Evolutionary conservation across 2,888 invertebrate genomes (phyloP), one percentile per base, ranked within the genome.

Genomic region (Zhuqinia jingwanae): DNA sequence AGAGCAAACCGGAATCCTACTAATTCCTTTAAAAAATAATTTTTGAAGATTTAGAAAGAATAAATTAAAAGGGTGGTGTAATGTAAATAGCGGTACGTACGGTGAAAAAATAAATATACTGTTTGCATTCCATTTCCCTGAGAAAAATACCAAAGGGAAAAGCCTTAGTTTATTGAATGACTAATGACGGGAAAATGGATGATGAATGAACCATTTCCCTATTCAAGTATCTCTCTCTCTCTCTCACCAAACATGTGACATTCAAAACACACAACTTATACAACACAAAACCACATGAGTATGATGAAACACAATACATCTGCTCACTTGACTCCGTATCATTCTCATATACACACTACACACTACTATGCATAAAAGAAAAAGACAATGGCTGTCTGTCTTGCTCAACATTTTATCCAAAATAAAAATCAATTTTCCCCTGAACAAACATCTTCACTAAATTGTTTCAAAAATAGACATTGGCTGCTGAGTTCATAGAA

Each of bases 1-100:
- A 50, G 73, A 73, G 27, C 30, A 83, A 82, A 83, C 83, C 75
- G 83, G 83, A 83, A 82, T 82, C 13, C 30, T 60, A n/a, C n/a
- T n/a, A n/a, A n/a, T n/a, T n/a, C 20, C 17, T 77, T 58, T 20
- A 30, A 22, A 60, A 60, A 42, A n/a, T n/a, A 60, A 76, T 58
- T 42, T 76, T 58, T 45, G 53, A 27, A 22, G 50, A n/a, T 50
- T 27, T 10, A 50, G 68, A 73, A 15, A 15, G 36, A 47, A 8
- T 2, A 73, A 73, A 50, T 73, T 73, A 50, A 68, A 63, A 42
- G 65, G 65, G 65, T 53, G 73, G 53, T 73, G 45, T 77, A 15
- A n/a, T n/a, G n/a, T n/a, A n/a, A n/a, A 2, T 27, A 25, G 30
- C 73, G 25, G 73, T 25, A n/a, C n/a, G n/a, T n/a, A n/a, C n/a